A percentile compares a stretch with the other conserved stretches of the same genome.
Conservation (phyloP, 2,797 vertebrate genomes). For the Molossus molossus region DNA sequence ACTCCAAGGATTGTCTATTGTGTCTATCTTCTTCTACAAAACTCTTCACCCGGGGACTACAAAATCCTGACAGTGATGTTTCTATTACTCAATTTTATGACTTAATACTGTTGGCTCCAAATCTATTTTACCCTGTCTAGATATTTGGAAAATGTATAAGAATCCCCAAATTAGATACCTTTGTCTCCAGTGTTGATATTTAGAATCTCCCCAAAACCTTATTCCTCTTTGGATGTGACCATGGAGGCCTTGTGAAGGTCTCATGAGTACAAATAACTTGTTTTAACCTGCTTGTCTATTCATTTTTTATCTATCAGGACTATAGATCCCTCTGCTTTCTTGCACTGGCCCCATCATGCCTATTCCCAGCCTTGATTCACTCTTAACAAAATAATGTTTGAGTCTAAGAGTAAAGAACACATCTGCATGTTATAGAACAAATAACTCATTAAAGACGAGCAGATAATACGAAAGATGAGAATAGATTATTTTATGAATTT, state of each 20-base stretch:
- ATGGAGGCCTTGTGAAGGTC: not conserved
- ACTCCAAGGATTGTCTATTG: not conserved
- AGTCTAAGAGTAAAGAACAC: conserved; percentile 54
- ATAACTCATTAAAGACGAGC: conserved; percentile 25
- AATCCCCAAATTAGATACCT: not conserved
- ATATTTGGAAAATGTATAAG: not conserved
- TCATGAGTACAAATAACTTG: not conserved
- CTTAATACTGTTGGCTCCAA: not conserved
- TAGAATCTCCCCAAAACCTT: conserved; percentile 3
- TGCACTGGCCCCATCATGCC: not conserved
- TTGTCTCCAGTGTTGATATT: not conserved
- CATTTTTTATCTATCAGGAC: not conserved
- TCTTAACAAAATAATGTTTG: not conserved
- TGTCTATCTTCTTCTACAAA: not conserved
- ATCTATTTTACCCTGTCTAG: not conserved
- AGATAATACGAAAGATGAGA: not conserved
- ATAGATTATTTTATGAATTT: conserved; percentile 28
- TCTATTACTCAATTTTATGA: not conserved
- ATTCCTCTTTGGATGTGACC: not conserved
- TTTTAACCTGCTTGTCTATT: conserved; percentile 8
- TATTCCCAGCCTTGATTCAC: not conserved
- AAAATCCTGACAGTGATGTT: not conserved
- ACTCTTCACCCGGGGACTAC: not conserved
- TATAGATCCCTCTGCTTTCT: conserved; percentile 17
- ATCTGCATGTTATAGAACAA: not conserved